Evolutionary conservation across 2,888 invertebrate genomes (phyloP), one percentile per base, ranked within the genome.

Genomic region (Galeopsomyia nigrocyanea): DNA sequence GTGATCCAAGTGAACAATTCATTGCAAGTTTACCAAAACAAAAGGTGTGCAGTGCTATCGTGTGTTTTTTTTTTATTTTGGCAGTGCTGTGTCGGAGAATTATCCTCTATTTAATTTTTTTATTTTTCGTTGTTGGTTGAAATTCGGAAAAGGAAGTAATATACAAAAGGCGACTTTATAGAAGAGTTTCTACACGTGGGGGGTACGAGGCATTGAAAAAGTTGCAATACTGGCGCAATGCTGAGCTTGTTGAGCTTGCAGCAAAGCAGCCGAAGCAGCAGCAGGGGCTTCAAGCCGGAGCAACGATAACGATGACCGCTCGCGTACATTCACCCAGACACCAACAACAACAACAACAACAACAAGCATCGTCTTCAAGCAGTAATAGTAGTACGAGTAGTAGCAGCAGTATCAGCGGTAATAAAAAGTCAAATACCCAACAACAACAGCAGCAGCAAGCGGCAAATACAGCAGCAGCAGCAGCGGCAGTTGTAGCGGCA

Each of bases 261-360:
- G 70, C 63, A 16, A 67, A 74, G 75, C 53, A 31, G 65, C 65
- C 58, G 17, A 13, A 17, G 62, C 55, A 31, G 39, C 71, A 21
- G 55, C 19, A 16, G 67, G 19, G n/a, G 51, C 55, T 39, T 47
- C 6, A 5, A 17, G 31, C 47, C 46, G 50, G 50, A 16, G 47
- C 61, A 47, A 19, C 13, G 80, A 78, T 86, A 85, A 86, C 39
- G 76, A 86, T 86, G 86, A 86, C 86, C 80, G 86, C 86, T 77
- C 86, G 86, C 82, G 82, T 85, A 75, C 85, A 86, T 80, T 85
- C 86, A 80, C 82, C 84, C 77, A 84, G 85, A 79, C 85, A 86
- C 79, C 85, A 86, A 78, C 85, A 84, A 81, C 84, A 85, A 79
- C 46, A 84, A 84, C 82, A 84, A n/a, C n/a, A n/a, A n/a, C n/a